Evolutionary conservation across 1,140 invertebrate genomes (phyloP), one percentile per base, ranked within the genome.

Genomic region (Drosophila santomea): DNA sequence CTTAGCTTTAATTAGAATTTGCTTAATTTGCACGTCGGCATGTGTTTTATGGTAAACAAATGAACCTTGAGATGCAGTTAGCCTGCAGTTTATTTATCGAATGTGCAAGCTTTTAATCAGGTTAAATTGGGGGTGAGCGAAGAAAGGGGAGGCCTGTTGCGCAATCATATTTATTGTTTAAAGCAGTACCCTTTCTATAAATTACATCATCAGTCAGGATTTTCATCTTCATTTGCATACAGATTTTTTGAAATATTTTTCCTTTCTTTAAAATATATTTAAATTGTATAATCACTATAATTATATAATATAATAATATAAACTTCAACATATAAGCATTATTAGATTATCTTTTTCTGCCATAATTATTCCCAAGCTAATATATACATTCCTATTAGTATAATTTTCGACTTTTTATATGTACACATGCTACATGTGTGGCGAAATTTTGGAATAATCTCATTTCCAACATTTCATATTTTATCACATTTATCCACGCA

Each of bases 21-120:
- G 57, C 74, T 77, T 62, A 77, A 62, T 80, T 73, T 80, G 72
- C 73, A 56, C 63, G 60, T 36, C 56, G 45, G 66, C 47, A 15
- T 52, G 11, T 80, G 63, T 55, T 47, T 58, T 50, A 78, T 52
- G 39, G 55, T 62, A 69, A 71, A 71, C 68, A 71, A 71, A 71
- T 75, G 57, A 78, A 90, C 85, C 85, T 88, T 84, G 84, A 84
- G 64, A 71, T 86, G 74, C 64, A 84, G 66, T 84, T 62, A 85
- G 62, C 76, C 67, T 62, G 64, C 67, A 58, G 66, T 69, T 47
- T 69, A 71, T 71, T 69, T 71, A 69, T 48, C 51, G 36, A 12
- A 23, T 50, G 38, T 57, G 43, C 17, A 32, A 5, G 35, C 23
- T 20, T 41, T 28, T 28, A 71, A 71, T 71, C 58, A 20, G 68